Base-by-base conservation (phyloP, 2,888 invertebrate genomes). In the Ernsta delagoae region DNA sequence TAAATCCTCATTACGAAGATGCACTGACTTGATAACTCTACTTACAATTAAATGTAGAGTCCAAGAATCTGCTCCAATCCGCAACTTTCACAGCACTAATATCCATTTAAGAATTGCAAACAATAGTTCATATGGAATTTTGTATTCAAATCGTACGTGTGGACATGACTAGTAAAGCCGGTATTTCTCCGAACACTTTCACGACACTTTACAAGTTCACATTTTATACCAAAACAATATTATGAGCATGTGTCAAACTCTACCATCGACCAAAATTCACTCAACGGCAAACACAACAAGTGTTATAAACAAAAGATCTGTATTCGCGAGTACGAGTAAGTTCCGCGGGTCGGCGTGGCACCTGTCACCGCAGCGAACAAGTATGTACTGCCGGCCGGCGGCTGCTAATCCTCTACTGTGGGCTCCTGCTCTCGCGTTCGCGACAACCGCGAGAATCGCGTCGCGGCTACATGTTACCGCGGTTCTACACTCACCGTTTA, bases 101-200 rank as follows among this genome's bases (percentile, higher is more conserved):
- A 82, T 85, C 82, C 84, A 84, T 83, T 81, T 80, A 79, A 79
- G 79, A 78, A 79, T 83, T 79, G 77, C 80, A 76, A 83, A 82
- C 84, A 16, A 16, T 87, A 82, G 82, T 86, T 85, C 81, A 82
- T 85, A 43, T 81, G 84, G 81, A 82, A 87, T 88, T 87, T 88
- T 84, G 87, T 90, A 90, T 89, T 88, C 84, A 85, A 87, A 88
- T 87, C 80, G 85, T 89, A 86, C 87, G 87, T 86, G 79, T 84
- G 80, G 83, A 87, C 88, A 89, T 86, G 80, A 85, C 81, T 84
- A 81, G 79, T 77, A 72, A 76, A 83, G 83, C 85, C 85, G 85
- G 87, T 89, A 87, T 86, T 85, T 82, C 82, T 78, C 71, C 70
- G 74, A 81, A 82, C 91, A 92, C 92, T 78, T 89, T 86, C 91